Evolutionary conservation across 2,797 vertebrate genomes (phyloP), one percentile per base, ranked within the genome.

Genomic region (Atherinosoma microstoma): DNA sequence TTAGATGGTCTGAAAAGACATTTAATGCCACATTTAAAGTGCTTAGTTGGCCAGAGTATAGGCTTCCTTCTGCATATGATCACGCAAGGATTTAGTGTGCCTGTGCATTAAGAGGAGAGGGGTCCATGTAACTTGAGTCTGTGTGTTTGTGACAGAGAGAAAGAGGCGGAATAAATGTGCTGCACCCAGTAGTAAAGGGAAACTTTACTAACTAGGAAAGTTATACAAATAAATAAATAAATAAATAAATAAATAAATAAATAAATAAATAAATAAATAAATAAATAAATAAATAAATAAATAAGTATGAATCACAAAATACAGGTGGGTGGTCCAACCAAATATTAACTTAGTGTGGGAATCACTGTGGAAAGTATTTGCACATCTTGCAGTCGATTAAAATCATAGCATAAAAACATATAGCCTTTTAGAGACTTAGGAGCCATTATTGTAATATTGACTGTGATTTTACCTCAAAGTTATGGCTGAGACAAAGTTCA

Each of bases 401-500:
- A 38, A 12, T 12, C 11, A 12, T 4, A 38, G 11, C 36, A 13
- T 38, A 38, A 38, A 38, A 38, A 38, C 12, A 38, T 1, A 38
- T 40, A 4, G 7, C 45, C 20, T 47, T 20, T 47, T 67, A 38
- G 64, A 70, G 18, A 60, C 53, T 38, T 20, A 45, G 61, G 12
- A 45, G 20, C 13, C 59, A 53, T 60, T 64, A 62, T 9, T 20
- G 40, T 54, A 18, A 63, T 47, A 36, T 47, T 45, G 38, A 67
- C n/a, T 9, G 32, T 57, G 34, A 71, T 74, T 88, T 94, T 86
- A 98, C 98, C 94, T 98, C 96, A 94, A 99, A 99, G 93, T 96
- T 96, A 85, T 97, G 96, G 91, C 98, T 98, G 75, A 99, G 94
- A 89, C 97, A 98, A 82, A 98, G 93, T 79, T 99, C 98, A 82